Evolutionary conservation across 2,888 invertebrate genomes (phyloP).

Genomic region (Aleiodes leptofemur): DNA sequence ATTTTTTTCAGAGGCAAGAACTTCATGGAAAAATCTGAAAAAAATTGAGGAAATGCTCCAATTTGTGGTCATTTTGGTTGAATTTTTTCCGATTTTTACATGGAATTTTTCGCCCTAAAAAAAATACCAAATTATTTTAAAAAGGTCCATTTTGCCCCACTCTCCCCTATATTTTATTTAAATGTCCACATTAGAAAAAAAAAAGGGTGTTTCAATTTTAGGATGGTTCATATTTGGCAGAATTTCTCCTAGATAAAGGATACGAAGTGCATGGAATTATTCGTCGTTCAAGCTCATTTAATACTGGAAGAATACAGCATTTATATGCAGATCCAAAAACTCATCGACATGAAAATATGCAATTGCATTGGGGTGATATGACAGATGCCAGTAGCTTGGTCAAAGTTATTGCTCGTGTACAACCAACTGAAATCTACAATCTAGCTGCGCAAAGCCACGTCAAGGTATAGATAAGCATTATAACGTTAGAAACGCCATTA

Average conservation of each 20-base stretch:
- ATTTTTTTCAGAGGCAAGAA: too few relatives aligned
- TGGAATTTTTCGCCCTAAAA: too few relatives aligned
- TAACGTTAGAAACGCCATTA: background rate
- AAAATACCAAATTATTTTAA: too few relatives aligned
- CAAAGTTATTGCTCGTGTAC: slow-evolving; percentile 86
- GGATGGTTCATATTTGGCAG: slow-evolving; percentile 99
- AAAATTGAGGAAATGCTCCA: too few relatives aligned
- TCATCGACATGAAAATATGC: slow-evolving; percentile 92
- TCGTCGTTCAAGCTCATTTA: slow-evolving; percentile 95
- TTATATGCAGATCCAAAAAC: slow-evolving; percentile 93
- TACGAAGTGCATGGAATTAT: slow-evolving; percentile 98
- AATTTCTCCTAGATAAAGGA: slow-evolving; percentile 93
- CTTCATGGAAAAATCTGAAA: too few relatives aligned
- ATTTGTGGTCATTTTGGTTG: too few relatives aligned
- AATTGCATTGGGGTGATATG: slow-evolving; percentile 98
- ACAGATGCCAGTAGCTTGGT: slow-evolving; percentile 97
- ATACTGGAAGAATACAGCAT: slow-evolving; percentile 97
- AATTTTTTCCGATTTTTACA: too few relatives aligned
- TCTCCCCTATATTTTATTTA: background rate
- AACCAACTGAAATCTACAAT: slow-evolving; percentile 97
- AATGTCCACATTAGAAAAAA: background rate
- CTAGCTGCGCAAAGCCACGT: slow-evolving; percentile 99
- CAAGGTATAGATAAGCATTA: slow-evolving; percentile 81
- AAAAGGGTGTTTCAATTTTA: slow-evolving; percentile 73
- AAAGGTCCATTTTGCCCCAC: too few relatives aligned